Evolutionary conservation across 2,888 invertebrate genomes (phyloP).

Genomic region (Serrognathus titanus): DNA sequence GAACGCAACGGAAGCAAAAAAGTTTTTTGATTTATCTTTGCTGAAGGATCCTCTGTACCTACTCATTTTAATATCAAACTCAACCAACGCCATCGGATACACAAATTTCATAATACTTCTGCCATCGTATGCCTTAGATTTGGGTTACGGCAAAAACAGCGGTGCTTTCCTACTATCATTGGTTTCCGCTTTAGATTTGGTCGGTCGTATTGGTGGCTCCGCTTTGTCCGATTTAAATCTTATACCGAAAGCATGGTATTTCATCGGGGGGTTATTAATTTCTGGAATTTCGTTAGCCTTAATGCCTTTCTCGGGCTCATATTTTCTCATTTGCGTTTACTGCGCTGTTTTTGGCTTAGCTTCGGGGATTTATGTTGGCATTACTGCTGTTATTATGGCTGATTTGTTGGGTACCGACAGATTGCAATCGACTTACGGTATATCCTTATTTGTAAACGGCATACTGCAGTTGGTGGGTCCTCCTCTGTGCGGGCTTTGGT

Average conservation of each 20-base stretch:
- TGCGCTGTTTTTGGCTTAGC: slow-evolving; percentile 78
- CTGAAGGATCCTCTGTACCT: slow-evolving; percentile 77
- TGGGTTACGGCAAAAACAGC: slow-evolving; percentile 67
- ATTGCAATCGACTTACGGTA: slow-evolving; percentile 82
- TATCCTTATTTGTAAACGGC: slow-evolving; percentile 81
- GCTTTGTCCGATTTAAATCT: slow-evolving; percentile 74
- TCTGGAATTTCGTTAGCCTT: slow-evolving; percentile 73
- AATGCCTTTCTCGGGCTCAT: slow-evolving; percentile 66
- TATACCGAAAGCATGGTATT: slow-evolving; percentile 80
- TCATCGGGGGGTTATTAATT: slow-evolving; percentile 71
- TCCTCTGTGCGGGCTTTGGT: slow-evolving; percentile 76
- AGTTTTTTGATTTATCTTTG: slow-evolving; percentile 71
- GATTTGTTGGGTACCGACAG: slow-evolving; percentile 82
- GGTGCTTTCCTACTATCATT: slow-evolving; percentile 75
- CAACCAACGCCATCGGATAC: slow-evolving; percentile 81
- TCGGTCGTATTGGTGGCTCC: slow-evolving; percentile 81
- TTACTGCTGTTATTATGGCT: slow-evolving; percentile 84
- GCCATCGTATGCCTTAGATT: slow-evolving; percentile 70
- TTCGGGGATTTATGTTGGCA: slow-evolving; percentile 81
- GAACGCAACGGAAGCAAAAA: slow-evolving; percentile 46
- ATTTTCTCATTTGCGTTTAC: slow-evolving; percentile 62
- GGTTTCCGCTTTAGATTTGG: slow-evolving; percentile 75
- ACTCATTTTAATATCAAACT: slow-evolving; percentile 79
- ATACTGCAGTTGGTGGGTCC: slow-evolving; percentile 78
- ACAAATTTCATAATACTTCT: slow-evolving; percentile 82